phyloP scores from a whole-genome alignment of 2,888 invertebrate genomes.

The Volucella zonaria region DNA sequence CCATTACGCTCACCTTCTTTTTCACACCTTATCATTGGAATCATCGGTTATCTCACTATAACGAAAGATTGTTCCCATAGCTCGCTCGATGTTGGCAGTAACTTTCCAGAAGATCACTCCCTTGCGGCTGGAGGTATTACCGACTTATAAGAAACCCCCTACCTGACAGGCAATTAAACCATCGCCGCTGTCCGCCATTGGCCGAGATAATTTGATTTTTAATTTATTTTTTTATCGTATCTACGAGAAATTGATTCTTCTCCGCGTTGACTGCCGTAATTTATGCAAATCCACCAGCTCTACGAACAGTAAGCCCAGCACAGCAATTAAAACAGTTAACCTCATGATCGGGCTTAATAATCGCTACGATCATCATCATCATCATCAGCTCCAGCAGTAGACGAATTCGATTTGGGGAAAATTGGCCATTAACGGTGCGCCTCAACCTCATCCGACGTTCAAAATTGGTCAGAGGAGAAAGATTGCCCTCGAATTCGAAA shows the following conservation, averaged over 20 bases:
- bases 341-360: slow-evolving; percentile 57
- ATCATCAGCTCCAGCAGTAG: slow-evolving; percentile 27
- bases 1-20: too few species aligned
- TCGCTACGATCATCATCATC: slow-evolving; percentile 42
- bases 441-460: not conserved
- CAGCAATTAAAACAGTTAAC: slow-evolving; percentile 69
- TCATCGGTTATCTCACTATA: too few species aligned
- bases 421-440: slow-evolving; percentile 55
- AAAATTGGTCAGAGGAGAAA: too few species aligned
- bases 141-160: not conserved
- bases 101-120: too few species aligned
- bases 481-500: slow-evolving; percentile 40
- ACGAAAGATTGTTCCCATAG: too few species aligned
- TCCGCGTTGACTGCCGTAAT: slow-evolving; percentile 43
- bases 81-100: too few species aligned
- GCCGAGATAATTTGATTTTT: slow-evolving; percentile 47
- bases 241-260: slow-evolving; percentile 50
- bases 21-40: too few species aligned
- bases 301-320: not conserved
- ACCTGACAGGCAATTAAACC: slow-evolving; percentile 28
- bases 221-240: not conserved
- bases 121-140: too few species aligned
- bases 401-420: slow-evolving; percentile 27
- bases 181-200: slow-evolving; percentile 47
- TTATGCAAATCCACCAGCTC: slow-evolving; percentile 57